Percentiles rank a stretch among this genome's conserved stretches.
phyloP scores from a whole-genome alignment of 2,797 vertebrate species.

The Sebastiscus albofasciatus region DNA sequence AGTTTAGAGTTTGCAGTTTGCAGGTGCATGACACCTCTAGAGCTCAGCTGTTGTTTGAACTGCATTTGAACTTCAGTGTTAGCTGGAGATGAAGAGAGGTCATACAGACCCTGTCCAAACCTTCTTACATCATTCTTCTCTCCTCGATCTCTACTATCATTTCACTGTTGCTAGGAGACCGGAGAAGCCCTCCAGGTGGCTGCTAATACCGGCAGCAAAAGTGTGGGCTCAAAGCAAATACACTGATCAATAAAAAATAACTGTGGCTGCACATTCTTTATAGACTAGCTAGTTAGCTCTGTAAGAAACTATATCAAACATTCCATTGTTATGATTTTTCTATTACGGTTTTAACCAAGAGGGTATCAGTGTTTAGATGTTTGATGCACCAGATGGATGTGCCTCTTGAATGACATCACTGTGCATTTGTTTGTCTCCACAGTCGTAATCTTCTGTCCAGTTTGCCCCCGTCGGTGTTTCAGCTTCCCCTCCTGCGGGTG shows the following conservation, averaged over 20 bases:
- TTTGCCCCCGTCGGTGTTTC: constrained; percentile 88
- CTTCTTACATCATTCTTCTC: neutral
- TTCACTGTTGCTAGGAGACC: constrained; percentile 64
- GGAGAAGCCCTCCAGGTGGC: constrained; percentile 29
- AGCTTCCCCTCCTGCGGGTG: constrained; percentile 90
- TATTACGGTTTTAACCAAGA: neutral
- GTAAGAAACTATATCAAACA: neutral
- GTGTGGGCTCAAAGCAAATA: constrained; percentile 17
- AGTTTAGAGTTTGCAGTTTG: neutral
- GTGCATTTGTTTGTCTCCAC: constrained; percentile 22
- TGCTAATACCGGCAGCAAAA: constrained; percentile 8
- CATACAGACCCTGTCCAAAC: neutral
- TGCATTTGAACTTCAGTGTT: constrained; percentile 2
- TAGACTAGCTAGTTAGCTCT: neutral
- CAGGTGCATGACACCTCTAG: neutral
- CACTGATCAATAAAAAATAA: neutral
- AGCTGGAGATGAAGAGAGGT: neutral
- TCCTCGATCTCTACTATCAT: constrained; percentile 20
- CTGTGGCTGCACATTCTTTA: neutral
- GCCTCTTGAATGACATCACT: neutral
- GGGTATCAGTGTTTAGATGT: neutral
- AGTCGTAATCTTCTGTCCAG: constrained; percentile 92
- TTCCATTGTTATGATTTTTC: rapidly evolving
- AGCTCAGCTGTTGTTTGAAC: neutral
- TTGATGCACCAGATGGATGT: neutral